Evolutionary conservation across 2,888 invertebrate species (phyloP).

Genomic region (Oscheius myriophilus): DNA sequence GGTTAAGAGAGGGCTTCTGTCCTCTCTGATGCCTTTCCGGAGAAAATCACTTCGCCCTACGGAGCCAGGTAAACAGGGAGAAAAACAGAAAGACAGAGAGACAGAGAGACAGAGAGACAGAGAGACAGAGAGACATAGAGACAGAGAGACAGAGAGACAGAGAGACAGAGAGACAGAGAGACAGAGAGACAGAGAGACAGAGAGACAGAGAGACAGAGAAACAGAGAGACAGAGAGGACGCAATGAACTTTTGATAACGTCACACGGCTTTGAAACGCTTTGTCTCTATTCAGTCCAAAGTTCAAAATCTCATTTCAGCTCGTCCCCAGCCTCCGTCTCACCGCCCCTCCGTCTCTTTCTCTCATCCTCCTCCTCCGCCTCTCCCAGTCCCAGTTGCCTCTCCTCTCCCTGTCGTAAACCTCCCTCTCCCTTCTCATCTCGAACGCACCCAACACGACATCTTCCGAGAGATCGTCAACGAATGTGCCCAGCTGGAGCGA

Average conservation of each 20-base stretch:
- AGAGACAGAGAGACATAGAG: background rate
- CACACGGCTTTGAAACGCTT: no score
- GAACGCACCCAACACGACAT: slow-evolving; percentile 49
- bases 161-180: no score
- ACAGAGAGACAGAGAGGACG: no score
- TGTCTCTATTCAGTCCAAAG: no score
- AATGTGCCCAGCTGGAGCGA: slow-evolving; percentile 43
- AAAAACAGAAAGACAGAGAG: background rate
- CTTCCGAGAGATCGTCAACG: slow-evolving; percentile 49
- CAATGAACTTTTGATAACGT: no score
- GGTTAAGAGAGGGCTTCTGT: slow-evolving; percentile 59
- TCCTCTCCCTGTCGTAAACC: slow-evolving; percentile 5
- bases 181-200: background rate
- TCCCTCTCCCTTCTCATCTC: background rate
- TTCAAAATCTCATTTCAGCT: no score
- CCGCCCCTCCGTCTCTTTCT: background rate
- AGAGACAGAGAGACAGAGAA: background rate
- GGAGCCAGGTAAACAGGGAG: background rate
- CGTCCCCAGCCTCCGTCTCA: background rate
- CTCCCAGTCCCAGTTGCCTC: background rate
- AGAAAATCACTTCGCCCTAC: slow-evolving; percentile 26
- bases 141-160: background rate
- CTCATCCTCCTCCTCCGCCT: slow-evolving; percentile 7
- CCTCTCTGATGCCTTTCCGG: slow-evolving; percentile 58
- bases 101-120: background rate